Base-by-base conservation (phyloP, 2,797 vertebrate species). In the Crax fasciolata region DNA sequence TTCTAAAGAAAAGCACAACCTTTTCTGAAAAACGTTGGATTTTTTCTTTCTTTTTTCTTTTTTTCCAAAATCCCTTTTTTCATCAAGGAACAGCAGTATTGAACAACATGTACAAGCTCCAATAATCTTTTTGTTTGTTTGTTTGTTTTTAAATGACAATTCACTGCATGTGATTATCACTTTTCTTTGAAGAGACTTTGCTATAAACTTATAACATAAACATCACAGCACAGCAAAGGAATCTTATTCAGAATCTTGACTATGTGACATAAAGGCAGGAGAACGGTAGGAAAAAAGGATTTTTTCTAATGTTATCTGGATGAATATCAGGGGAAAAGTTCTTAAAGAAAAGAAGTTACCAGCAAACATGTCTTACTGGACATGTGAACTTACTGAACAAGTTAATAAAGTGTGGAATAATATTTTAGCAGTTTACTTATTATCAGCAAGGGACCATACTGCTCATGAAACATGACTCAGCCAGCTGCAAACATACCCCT, bases 381-480 rank as follows among this genome's bases (percentile, higher is more conserved):
- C 76, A 38, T 62, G 41, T 55, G 14, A 71, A 67, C 84, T 86
- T 77, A 78, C 73, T 1, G 3, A 95, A 79, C 90, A 93, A 95
- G 67, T 94, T 96, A 96, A 96, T 96, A 93, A 95, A 90, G 54
- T 14, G 48, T 89, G 81, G 70, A 96, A 96, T 48, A 93, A 41
- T 94, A 84, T 97, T 96, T 97, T 95, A 91, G 84, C 92, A 88
- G 91, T 89, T 97, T 89, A 62, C 79, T 96, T 96, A 84, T 91
- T 95, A 96, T 96, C 97, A 96, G 79, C 94, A 89, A 82, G 94
- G 85, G 97, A 96, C 94, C 81, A 88, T 92, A 55, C 86, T 84
- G 82, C 89, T 89, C 94, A 92, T 51, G 87, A 96, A 97, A 95
- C 92, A 89, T 96, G 95, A 97, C 95, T 97, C 94, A 95, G 93